Base-by-base conservation (phyloP, 2,888 invertebrate species). In the Ectobius pallidus region DNA sequence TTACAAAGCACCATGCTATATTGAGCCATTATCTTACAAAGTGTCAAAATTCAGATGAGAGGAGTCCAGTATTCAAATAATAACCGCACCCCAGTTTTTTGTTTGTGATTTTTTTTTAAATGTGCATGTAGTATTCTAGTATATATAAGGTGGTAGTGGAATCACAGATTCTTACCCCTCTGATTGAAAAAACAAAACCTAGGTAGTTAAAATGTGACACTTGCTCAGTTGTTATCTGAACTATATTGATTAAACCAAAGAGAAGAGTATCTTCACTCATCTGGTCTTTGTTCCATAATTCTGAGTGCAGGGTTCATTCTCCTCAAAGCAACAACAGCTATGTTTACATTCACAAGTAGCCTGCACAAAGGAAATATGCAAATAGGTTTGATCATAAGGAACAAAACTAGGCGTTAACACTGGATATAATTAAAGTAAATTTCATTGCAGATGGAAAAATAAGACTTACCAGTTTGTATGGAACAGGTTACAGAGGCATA, bases 391-490 rank as follows among this genome's bases (percentile, higher is more conserved):
- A 49, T n/a, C 7, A 49, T n/a, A 49, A 49, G 18, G n/a, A 49
- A n/a, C 49, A 49, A 49, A 49, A 49, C 49, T 49, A 49, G 49
- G 18, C 49, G 4, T 49, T 49, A 49, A 6, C 49, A 49, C 49
- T 39, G 39, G 2, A 68, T 61, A 68, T 20, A 42, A 16, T 11
- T 3, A 1, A 1, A 14, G 9, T 52, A 6, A 6, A 6, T 4
- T 6, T 52, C 9, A 52, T 52, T 2, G 9, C 52, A 52, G 20
- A 6, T 18, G 9, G 9, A 52, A 3, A 6, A 3, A 52, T 52
- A 52, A 9, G 52, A 52, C 52, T 52, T 52, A 52, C 52, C 52
- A 52, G 9, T 52, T 3, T 52, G 9, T 52, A 52, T 52, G 52
- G 52, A 52, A 52, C 52, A 52, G 52, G 52, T 3, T 1, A n/a